These are phyloP conservation scores for Yasuhikotakia modesta DNA, from an alignment of 2,797 vertebrate genomes.

Conservation along the genomic window DNA sequence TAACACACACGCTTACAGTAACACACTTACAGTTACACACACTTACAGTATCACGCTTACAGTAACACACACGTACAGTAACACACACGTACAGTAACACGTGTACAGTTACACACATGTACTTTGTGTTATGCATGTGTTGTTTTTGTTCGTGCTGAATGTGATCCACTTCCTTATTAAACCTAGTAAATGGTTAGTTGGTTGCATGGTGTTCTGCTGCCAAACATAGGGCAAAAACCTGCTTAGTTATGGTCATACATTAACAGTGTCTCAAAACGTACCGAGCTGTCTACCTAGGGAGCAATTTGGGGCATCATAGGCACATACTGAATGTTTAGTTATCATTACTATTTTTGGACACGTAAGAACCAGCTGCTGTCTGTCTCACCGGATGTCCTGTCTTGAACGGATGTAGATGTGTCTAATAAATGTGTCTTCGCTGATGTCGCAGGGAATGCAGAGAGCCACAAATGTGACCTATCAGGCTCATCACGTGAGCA, in stretches of 20 bases:
- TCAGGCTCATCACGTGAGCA: conserved; percentile 96
- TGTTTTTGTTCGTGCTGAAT: neutral
- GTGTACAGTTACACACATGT: no score
- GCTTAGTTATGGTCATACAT: neutral
- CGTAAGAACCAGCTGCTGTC: neutral
- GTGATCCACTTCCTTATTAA: neutral
- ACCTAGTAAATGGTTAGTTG: neutral
- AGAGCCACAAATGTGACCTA: conserved; percentile 98
- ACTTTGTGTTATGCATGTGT: neutral
- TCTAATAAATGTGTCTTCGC: conserved; percentile 7
- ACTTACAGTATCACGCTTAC: neutral
- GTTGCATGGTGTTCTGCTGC: neutral
- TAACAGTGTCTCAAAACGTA: neutral
- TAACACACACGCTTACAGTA: no score
- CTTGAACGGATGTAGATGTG: neutral
- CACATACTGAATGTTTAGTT: neutral
- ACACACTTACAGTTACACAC: neutral
- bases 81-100: no score
- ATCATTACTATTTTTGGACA: neutral
- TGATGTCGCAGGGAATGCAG: conserved; percentile 87
- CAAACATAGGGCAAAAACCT: neutral
- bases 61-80: no score
- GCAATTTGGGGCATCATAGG: neutral
- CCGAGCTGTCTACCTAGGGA: neutral
- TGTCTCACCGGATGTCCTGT: neutral